A percentile compares a stretch with the other conserved stretches of the same genome.
Evolutionary conservation across 2,888 invertebrate species (phyloP).

Genomic region (Laothoe populi): DNA sequence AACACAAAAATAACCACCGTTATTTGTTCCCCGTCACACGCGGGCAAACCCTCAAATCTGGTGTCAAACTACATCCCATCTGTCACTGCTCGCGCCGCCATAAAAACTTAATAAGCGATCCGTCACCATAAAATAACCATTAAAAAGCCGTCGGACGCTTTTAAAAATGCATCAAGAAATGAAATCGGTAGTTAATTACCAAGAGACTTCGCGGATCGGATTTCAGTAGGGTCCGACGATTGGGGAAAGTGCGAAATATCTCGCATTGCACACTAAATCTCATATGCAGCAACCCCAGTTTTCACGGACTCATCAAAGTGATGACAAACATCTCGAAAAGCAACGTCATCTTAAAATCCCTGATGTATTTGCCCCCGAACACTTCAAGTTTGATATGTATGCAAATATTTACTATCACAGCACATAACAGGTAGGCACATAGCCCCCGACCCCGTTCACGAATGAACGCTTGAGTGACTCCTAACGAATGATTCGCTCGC

Average conservation of each 20-base stretch:
- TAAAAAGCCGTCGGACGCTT: slow-evolving; percentile 83
- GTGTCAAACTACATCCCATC: slow-evolving; percentile 83
- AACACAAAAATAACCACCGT: slow-evolving; percentile 23
- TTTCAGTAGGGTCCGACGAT: slow-evolving; percentile 63
- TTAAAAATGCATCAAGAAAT: slow-evolving; percentile 85
- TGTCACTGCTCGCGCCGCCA: slow-evolving; percentile 72
- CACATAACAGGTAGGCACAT: slow-evolving; percentile 73
- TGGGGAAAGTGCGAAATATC: slow-evolving; percentile 39
- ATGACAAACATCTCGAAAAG: slow-evolving; percentile 46
- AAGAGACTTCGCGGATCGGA: slow-evolving; percentile 78
- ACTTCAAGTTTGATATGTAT: slow-evolving; percentile 72
- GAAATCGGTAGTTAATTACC: slow-evolving; percentile 84
- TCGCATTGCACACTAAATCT: slow-evolving; percentile 34
- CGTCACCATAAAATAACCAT: slow-evolving; percentile 85
- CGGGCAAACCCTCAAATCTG: slow-evolving; percentile 67
- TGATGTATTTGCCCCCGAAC: slow-evolving; percentile 45
- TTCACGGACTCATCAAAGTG: slow-evolving; percentile 44
- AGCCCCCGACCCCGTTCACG: slow-evolving; percentile 73
- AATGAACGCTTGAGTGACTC: slow-evolving; percentile 76
- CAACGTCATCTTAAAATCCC: slow-evolving; percentile 46
- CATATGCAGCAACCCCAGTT: slow-evolving; percentile 39
- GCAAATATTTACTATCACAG: slow-evolving; percentile 79
- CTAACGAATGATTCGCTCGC: slow-evolving; percentile 72
- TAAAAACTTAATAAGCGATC: slow-evolving; percentile 84
- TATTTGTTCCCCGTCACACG: slow-evolving; percentile 23